Conservation (phyloP, 2,113 vertebrate species). For the Pelecanus crispus region DNA sequence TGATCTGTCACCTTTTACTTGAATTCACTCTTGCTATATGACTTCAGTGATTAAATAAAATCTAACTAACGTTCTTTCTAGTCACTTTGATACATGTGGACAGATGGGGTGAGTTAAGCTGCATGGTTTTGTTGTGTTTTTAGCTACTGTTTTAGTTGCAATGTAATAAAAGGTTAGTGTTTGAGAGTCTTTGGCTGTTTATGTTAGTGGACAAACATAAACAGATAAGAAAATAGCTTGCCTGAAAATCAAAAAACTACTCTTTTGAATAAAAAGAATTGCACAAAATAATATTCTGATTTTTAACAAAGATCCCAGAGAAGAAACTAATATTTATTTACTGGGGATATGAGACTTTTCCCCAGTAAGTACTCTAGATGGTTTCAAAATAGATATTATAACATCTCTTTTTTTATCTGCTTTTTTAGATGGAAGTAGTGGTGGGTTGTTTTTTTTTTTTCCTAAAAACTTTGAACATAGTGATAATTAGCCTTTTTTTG, state of each 20-base stretch:
- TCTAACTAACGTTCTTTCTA: background rate
- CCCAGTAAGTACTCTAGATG: background rate
- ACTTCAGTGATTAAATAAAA: conserved; percentile 8
- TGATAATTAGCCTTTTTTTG: background rate
- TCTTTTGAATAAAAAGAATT: background rate
- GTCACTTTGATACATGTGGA: background rate
- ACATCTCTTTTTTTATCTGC: background rate
- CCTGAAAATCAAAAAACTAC: background rate
- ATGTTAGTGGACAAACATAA: background rate
- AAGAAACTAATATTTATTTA: background rate
- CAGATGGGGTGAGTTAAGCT: background rate
- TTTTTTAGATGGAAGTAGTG: background rate
- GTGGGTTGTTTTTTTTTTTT: background rate
- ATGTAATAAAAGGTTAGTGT: background rate
- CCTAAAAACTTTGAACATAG: background rate
- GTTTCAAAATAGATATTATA: background rate
- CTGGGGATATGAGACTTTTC: background rate
- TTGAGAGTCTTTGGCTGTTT: background rate
- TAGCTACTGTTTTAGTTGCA: background rate
- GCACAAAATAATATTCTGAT: background rate
- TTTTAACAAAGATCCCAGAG: background rate
- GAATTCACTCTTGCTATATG: background rate
- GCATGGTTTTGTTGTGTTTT: background rate
- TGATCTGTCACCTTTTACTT: background rate
- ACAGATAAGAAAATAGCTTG: background rate